These are phyloP conservation scores for Holothuria glaberrima DNA, from an alignment of 35 echinoderm and acorn worm species.

Conservation along the genomic window DNA sequence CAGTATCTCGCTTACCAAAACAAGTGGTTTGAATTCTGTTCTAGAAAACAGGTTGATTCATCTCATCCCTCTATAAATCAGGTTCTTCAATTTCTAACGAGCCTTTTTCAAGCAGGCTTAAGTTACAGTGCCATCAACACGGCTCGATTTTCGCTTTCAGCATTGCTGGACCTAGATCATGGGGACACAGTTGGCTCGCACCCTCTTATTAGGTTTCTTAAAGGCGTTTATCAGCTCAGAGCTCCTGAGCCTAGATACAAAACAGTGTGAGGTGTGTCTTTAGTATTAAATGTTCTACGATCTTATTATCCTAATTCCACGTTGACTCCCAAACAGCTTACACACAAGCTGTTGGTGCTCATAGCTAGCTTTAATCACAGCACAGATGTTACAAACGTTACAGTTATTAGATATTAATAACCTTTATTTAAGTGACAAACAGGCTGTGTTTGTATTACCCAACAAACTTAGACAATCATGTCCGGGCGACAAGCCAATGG, in stretches of 20 bases:
- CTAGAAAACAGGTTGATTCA: no score
- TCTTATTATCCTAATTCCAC: no score
- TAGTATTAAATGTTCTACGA: no score
- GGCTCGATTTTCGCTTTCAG: no score
- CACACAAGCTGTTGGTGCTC: constrained; percentile 28
- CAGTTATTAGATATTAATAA: constrained; percentile 4
- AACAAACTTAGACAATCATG: background rate
- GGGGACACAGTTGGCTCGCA: background rate
- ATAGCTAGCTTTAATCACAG: constrained; percentile 1
- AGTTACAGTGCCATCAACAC: no score
- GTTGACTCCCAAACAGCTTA: no score
- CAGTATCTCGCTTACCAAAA: no score
- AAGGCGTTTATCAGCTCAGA: no score
- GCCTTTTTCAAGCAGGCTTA: no score
- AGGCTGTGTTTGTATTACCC: background rate
- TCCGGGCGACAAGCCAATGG: background rate
- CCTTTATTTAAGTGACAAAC: background rate
- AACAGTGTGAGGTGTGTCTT: constrained; percentile 3
- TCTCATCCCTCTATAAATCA: constrained; percentile 29
- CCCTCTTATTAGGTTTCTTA: constrained; percentile 19
- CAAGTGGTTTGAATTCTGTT: no score
- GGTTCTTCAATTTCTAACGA: background rate
- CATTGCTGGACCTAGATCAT: background rate
- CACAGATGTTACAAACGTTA: constrained; percentile 2
- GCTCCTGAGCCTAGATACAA: constrained; percentile 12